Base-by-base conservation (phyloP, 1,140 invertebrate genomes). In the Drosophila arizonae region DNA sequence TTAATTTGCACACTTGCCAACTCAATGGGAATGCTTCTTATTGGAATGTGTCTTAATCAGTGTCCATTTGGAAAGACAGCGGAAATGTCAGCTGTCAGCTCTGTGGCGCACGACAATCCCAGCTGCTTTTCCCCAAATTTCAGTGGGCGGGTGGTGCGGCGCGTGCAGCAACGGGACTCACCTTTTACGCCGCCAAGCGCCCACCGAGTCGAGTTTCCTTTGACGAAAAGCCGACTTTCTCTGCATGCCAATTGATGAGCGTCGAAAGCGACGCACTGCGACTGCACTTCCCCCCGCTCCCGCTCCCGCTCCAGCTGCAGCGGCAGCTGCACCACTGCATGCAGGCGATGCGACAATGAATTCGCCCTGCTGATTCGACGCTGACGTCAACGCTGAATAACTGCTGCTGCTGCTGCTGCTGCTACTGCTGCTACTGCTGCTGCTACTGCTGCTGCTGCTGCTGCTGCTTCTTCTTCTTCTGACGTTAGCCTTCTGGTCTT, bases 211-310 rank as follows among this genome's bases (percentile, higher is more conserved):
- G 48, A 90, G 84, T 72, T 91, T 91, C 66, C 90, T 76, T 73
- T 91, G 90, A 15, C 90, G 86, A 63, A 91, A 91, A 52, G 90
- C 90, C 33, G 90, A 79, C 56, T 88, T 88, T 65, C 90, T 71
- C 63, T 91, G 90, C 82, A 91, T 91, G 60, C 90, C 90, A 58
- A 91, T 88, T 26, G 90, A 90, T 13, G 90, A 91, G 72, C 90
- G 86, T 24, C 90, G 90, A 77, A 90, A 91, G 55, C 81, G 89
- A 46, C 90, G 81, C 24, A 88, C 61, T 48, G 58, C 43, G 8
- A 28, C 58, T 45, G 57, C 43, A 1, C 60, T 33, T 28, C 57
- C 46, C 0, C 54, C 65, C 4, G 54, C 48, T 2, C 72, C 46
- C 4, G 45, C 62, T 6, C 65, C 43, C 68, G 21, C 21, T 3